Percentiles rank a stretch among this genome's conserved stretches.
Evolutionary conservation across 2,797 vertebrate species (phyloP).

Genomic region (Lycodopsis pacificus): DNA sequence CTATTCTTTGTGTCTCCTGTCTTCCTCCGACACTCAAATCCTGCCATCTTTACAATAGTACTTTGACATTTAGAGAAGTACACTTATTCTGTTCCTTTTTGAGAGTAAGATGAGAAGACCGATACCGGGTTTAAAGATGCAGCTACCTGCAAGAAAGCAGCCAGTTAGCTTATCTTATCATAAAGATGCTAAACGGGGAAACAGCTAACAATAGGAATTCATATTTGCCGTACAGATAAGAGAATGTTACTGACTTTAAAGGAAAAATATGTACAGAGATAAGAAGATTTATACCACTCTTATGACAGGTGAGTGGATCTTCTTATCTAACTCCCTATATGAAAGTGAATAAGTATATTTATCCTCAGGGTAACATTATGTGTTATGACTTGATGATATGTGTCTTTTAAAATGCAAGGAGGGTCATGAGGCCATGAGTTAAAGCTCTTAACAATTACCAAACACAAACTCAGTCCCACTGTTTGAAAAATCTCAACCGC

Average conservation of each 20-base stretch:
- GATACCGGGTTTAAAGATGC: too few relatives aligned
- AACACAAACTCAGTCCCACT: conserved; percentile 19
- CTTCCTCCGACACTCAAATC: neutral
- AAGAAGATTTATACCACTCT: neutral
- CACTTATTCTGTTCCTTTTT: neutral
- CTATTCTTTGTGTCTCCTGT: conserved; percentile 1
- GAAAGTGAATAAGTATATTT: neutral
- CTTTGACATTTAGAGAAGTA: neutral
- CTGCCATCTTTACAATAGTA: neutral
- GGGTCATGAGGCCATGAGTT: neutral
- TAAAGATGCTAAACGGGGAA: neutral
- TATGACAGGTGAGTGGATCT: neutral
- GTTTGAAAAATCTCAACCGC: conserved; percentile 27
- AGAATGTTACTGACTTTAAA: neutral
- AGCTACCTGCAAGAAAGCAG: neutral
- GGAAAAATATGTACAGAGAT: too few relatives aligned
- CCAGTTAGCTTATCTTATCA: neutral
- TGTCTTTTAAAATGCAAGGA: conserved; percentile 29
- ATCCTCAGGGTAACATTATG: conserved; percentile 18
- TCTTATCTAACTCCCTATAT: neutral
- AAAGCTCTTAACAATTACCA: conserved; percentile 12
- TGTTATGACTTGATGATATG: conserved; percentile 33
- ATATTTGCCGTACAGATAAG: neutral
- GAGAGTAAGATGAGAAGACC: neutral
- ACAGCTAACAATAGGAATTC: neutral